A percentile compares a stretch with the other conserved stretches of the same genome.
Conservation (phyloP, 2,797 vertebrate genomes). For the Molossus alvarezi region DNA sequence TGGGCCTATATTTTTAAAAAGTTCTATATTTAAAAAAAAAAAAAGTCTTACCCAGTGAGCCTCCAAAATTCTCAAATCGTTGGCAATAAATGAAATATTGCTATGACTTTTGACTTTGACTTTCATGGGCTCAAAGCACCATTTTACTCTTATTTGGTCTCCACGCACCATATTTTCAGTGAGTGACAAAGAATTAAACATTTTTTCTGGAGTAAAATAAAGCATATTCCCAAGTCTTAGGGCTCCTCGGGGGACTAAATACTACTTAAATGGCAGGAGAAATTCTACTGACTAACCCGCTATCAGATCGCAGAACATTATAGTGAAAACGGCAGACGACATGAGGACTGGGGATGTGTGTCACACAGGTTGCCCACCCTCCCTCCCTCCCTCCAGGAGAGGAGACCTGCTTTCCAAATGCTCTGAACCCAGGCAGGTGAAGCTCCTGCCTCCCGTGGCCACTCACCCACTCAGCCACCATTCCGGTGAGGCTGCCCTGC, state of each 20-base stretch:
- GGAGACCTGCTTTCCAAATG: not conserved
- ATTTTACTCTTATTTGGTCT: not conserved
- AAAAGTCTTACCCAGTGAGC: not conserved
- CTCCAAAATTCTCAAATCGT: not conserved
- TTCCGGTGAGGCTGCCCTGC: not conserved
- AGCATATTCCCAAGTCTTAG: not conserved
- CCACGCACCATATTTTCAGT: not conserved
- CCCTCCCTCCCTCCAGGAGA: not conserved
- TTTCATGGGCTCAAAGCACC: not conserved
- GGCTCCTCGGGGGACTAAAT: not conserved
- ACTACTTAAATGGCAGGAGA: not conserved
- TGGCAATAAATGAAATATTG: not conserved
- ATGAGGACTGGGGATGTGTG: not conserved
- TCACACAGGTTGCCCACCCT: not conserved
- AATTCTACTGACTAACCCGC: not conserved
- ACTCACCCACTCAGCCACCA: not conserved
- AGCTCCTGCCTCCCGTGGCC: not conserved
- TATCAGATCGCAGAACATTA: not conserved
- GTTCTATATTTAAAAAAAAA: no score
- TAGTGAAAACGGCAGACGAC: not conserved
- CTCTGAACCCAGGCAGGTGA: not conserved
- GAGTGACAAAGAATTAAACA: not conserved
- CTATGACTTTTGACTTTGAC: not conserved
- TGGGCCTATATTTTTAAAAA: not conserved
- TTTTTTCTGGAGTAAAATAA: conserved; percentile 1